phyloP scores from a whole-genome alignment of 2,797 vertebrate genomes.

The Megalops cyprinoides region DNA sequence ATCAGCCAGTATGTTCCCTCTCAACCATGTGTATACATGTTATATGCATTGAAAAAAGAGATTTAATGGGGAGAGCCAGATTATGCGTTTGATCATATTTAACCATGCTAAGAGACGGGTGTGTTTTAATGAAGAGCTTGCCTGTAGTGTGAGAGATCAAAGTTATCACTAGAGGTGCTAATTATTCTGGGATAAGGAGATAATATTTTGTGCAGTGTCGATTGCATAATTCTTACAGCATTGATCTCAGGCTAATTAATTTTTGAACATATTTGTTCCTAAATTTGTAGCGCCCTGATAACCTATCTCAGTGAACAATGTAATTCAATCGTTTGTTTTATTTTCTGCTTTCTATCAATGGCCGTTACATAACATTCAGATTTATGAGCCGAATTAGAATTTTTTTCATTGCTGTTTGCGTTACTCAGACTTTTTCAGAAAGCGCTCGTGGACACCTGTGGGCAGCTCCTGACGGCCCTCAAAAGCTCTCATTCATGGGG shows the following conservation, averaged over 20 bases:
- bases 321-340: neutral
- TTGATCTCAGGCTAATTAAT: neutral
- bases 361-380: constrained; percentile 66
- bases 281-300: neutral
- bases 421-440: constrained; percentile 66
- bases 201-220: neutral
- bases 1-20: neutral
- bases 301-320: neutral
- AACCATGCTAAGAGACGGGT: neutral
- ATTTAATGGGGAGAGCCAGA: neutral
- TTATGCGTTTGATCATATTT: neutral
- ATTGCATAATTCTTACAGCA: too few species aligned
- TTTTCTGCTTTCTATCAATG: constrained; percentile 59
- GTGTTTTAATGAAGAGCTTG: neutral
- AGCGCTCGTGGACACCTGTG: constrained; percentile 77
- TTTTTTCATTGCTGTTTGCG: constrained; percentile 71
- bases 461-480: constrained; percentile 69
- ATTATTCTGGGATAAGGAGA: neutral
- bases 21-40: neutral
- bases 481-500: constrained; percentile 82
- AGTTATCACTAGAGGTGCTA: neutral
- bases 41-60: neutral
- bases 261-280: neutral
- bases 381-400: constrained; percentile 67
- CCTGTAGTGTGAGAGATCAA: neutral